Evolutionary conservation across 2,113 vertebrate genomes (phyloP).

Genomic region (Phainopepla nitens): DNA sequence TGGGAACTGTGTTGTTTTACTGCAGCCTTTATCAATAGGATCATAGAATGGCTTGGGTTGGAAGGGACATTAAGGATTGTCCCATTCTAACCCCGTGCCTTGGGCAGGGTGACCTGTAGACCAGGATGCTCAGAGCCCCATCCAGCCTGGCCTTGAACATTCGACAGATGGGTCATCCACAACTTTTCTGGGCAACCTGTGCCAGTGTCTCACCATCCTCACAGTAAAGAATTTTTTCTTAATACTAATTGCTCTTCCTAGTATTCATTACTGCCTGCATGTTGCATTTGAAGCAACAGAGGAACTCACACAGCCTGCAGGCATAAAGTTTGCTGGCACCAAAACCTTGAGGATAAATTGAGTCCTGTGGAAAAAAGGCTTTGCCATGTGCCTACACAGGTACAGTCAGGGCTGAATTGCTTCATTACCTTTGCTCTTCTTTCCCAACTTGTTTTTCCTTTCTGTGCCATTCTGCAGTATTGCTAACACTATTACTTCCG

Average conservation of each 20-base stretch:
- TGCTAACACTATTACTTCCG: not conserved
- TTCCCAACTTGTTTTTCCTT: constrained; percentile 26
- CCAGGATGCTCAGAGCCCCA: not conserved
- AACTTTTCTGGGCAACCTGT: not conserved
- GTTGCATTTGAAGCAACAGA: not conserved
- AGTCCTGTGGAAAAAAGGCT: not conserved
- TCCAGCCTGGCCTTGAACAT: not conserved
- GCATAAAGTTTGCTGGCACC: not conserved
- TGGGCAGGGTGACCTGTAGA: not conserved
- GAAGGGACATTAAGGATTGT: not conserved
- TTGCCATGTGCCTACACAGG: not conserved
- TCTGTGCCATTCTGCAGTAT: not conserved
- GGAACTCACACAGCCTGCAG: not conserved
- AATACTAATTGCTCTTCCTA: not conserved
- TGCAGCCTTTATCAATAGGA: not conserved
- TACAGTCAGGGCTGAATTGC: not conserved
- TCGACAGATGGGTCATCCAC: not conserved
- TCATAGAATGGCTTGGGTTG: not conserved
- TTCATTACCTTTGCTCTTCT: constrained; percentile 18
- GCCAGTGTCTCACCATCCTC: not conserved
- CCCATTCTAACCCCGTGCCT: not conserved
- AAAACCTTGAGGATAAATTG: not conserved
- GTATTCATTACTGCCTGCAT: not conserved
- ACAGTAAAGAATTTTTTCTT: not conserved
- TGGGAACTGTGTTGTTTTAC: not conserved